Percentiles rank a stretch among this genome's conserved stretches.
Evolutionary conservation across 1,140 invertebrate species (phyloP).

Genomic region (Bombus confusus): DNA sequence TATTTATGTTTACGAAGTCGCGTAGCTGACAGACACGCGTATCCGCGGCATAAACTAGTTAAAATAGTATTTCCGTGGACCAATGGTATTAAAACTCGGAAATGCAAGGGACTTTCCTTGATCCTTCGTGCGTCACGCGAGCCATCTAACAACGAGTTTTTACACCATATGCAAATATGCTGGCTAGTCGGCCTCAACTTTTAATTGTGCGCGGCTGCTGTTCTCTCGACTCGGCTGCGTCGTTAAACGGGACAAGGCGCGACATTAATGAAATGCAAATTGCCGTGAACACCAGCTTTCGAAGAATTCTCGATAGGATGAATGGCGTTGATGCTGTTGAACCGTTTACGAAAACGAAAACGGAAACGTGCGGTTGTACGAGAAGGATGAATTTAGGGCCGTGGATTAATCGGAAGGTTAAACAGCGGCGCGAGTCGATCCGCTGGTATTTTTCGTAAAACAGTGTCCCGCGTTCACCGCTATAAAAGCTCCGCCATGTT

Average conservation of each 20-base stretch:
- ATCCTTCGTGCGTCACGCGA: conserved; percentile 65
- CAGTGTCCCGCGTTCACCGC: too few relatives aligned
- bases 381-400: background rate
- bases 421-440: too few relatives aligned
- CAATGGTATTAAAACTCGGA: conserved; percentile 60
- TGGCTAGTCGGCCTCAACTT: conserved; percentile 22
- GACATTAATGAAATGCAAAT: conserved; percentile 49
- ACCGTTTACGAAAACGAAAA: background rate
- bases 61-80: conserved; percentile 64
- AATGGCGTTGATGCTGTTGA: background rate
- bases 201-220: conserved; percentile 38
- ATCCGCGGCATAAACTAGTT: conserved; percentile 53
- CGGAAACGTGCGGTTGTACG: background rate
- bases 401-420: too few relatives aligned
- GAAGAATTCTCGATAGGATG: conserved; percentile 5
- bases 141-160: conserved; percentile 41
- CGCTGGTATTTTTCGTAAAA: too few relatives aligned
- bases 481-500: too few relatives aligned
- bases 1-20: background rate
- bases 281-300: conserved; percentile 22
- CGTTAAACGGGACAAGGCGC: conserved; percentile 37
- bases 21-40: conserved; percentile 36
- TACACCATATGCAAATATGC: conserved; percentile 47
- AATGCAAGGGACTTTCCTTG: conserved; percentile 36
- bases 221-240: background rate